phyloP scores from a whole-genome alignment of 2,113 vertebrate genomes.

The Danionella cerebrum region DNA sequence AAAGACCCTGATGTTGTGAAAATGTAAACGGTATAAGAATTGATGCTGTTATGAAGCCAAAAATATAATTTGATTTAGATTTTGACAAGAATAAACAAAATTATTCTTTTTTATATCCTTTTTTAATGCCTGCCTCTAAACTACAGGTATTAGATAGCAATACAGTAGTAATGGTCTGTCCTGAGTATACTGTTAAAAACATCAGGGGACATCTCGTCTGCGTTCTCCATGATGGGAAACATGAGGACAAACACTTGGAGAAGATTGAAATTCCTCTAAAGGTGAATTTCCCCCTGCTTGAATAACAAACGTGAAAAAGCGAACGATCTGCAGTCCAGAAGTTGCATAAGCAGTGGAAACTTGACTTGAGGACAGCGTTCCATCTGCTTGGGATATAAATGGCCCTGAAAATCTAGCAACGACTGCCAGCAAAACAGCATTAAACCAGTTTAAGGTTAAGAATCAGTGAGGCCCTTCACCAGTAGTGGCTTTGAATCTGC shows the following conservation, averaged over 20 bases:
- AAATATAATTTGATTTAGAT: no score
- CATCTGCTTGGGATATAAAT: constrained; percentile 49
- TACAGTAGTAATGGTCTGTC: not conserved
- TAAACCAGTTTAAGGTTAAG: constrained; percentile 62
- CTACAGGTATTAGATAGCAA: not conserved
- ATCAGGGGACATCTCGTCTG: constrained; percentile 28
- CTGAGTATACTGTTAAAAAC: constrained; percentile 9
- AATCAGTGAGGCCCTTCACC: constrained; percentile 47
- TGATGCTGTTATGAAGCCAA: no score
- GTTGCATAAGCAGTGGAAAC: constrained; percentile 66
- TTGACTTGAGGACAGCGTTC: constrained; percentile 59
- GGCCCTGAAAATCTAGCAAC: constrained; percentile 36
- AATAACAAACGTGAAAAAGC: constrained; percentile 38
- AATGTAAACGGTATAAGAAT: no score
- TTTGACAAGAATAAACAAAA: no score
- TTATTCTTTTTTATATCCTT: no score
- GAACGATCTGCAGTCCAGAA: constrained; percentile 41
- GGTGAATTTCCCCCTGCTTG: constrained; percentile 34
- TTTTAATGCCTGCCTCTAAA: no score
- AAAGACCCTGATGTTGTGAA: no score
- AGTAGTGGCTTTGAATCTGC: constrained; percentile 26
- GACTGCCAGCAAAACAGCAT: constrained; percentile 44
- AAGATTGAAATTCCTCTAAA: constrained; percentile 47
- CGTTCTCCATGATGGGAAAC: constrained; percentile 36
- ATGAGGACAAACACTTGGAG: constrained; percentile 39